Evolutionary conservation across 2,888 invertebrate genomes (phyloP).

Genomic region (Blastobasis adustella): DNA sequence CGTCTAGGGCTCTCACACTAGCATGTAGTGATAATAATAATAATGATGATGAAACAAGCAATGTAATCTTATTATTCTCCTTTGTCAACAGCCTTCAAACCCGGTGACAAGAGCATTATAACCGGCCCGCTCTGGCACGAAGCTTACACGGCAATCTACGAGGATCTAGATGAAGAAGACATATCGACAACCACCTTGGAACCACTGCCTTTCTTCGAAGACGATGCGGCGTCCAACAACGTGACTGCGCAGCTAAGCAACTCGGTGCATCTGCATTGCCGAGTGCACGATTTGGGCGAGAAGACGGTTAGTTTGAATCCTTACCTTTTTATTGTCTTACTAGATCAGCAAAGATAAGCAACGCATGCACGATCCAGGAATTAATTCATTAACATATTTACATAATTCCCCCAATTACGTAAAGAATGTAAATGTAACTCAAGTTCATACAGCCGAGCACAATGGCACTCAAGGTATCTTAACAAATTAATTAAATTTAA

Average conservation of each 20-base stretch:
- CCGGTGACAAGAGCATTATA: slow-evolving; percentile 59
- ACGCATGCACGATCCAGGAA: no score
- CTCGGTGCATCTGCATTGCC: slow-evolving; percentile 78
- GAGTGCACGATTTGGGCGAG: slow-evolving; percentile 80
- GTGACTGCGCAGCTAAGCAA: slow-evolving; percentile 80
- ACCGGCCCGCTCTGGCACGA: slow-evolving; percentile 66
- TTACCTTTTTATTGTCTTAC: no score
- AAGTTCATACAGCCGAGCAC: no score
- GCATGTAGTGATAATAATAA: no score
- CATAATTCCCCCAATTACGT: no score
- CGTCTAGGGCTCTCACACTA: no score
- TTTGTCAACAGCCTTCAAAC: slow-evolving; percentile 50
- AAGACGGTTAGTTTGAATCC: slow-evolving; percentile 73
- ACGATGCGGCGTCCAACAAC: slow-evolving; percentile 77
- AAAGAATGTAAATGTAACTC: no score
- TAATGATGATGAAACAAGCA: no score
- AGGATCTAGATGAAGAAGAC: slow-evolving; percentile 50
- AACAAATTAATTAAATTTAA: no score
- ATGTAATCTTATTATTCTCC: neutral
- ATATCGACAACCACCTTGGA: slow-evolving; percentile 77
- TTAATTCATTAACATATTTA: no score
- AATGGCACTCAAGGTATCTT: no score
- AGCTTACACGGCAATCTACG: slow-evolving; percentile 57
- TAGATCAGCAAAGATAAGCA: no score
- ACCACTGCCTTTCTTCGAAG: slow-evolving; percentile 83